Percentiles rank a stretch among this genome's conserved stretches.
Conservation (phyloP, 2,888 invertebrate species). For the Tachina lurida region DNA sequence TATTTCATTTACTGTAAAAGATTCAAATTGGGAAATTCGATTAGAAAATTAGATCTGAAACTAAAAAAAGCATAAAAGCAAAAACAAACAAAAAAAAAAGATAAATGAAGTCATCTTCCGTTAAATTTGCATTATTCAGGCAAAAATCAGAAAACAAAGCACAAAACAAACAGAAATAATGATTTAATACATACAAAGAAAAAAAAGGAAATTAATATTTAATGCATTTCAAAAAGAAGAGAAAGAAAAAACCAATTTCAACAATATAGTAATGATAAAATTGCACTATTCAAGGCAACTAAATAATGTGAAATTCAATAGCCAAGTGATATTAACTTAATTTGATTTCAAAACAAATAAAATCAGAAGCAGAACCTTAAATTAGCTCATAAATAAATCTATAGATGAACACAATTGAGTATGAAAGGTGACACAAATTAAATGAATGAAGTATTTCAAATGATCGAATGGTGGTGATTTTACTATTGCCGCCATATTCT, state of each 20-base stretch:
- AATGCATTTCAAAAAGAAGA: constrained; percentile 60
- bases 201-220: constrained; percentile 56
- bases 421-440: constrained; percentile 51
- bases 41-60: constrained; percentile 28
- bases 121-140: constrained; percentile 65
- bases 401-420: not conserved
- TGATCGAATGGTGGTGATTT: constrained; percentile 84
- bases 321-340: constrained; percentile 10
- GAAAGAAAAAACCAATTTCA: constrained; percentile 43
- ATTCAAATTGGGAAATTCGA: constrained; percentile 35
- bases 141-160: constrained; percentile 47
- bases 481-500: constrained; percentile 83
- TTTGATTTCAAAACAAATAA: not conserved
- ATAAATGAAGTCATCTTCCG: constrained; percentile 72
- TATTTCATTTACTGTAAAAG: constrained; percentile 12
- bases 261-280: constrained; percentile 51
- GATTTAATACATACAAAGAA: constrained; percentile 59
- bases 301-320: constrained; percentile 28
- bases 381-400: not conserved
- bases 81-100: not conserved
- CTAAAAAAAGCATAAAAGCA: constrained; percentile 16
- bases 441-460: constrained; percentile 77
- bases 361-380: not conserved
- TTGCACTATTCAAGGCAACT: constrained; percentile 34
- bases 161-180: constrained; percentile 47